Base-by-base conservation (phyloP, 2,888 invertebrate genomes). In the Epinotia nisella region DNA sequence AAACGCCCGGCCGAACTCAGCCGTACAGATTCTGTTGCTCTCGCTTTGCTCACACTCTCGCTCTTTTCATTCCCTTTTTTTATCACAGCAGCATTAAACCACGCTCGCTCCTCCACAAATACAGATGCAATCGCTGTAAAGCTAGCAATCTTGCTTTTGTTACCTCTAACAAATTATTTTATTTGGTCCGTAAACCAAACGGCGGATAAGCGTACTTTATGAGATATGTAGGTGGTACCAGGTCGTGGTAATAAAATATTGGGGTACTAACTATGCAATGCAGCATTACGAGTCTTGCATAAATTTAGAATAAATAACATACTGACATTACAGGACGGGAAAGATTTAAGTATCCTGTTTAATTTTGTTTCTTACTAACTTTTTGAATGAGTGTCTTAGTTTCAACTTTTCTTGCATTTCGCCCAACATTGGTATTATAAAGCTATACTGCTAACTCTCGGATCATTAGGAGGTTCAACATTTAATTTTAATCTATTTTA, bases 1-100 rank as follows among this genome's bases (percentile, higher is more conserved):
- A 88, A 88, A 85, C 87, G 86, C 81, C 78, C 77, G 76, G 76
- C 75, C 78, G 80, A 85, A 84, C 85, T 86, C 85, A 82, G 82
- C 85, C 82, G 83, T 82, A 80, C 84, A 82, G 85, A 86, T 86
- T 84, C 81, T 82, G 83, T 80, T 81, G 81, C 79, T 74, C 74
- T 72, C 70, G 51, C 66, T 66, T 70, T 65, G 58, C 62, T 29
- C 74, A 41, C 71, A 45, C 70, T 35, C 70, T 39, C 59, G 35
- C 62, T 61, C 49, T 75, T 68, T 67, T 71, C 65, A 65, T 64
- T 67, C 56, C 61, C 58, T 60, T 70, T 75, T 73, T 75, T 70
- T 64, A 59, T 69, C 69, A 35, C 65, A 55, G 45, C 51, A 62
- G 13, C 68, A 21, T 59, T 64, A 68, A 72, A 66, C 61, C 49